phyloP scores from a whole-genome alignment of 2,113 vertebrate genomes.

The Lampris megalopsis region DNA sequence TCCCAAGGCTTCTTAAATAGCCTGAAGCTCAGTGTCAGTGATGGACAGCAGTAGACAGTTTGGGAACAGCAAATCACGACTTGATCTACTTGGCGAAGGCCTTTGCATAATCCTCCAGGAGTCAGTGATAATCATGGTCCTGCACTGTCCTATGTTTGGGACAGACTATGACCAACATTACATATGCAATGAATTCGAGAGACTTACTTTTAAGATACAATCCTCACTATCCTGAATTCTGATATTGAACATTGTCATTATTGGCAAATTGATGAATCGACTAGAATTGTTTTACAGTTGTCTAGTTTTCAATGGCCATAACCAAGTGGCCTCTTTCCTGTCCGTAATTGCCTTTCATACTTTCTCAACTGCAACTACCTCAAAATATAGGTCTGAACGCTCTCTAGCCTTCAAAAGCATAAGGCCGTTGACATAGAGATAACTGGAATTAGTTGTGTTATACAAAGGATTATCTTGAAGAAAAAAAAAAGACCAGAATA shows the following conservation, averaged over 20 bases:
- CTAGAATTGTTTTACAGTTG: constrained; percentile 32
- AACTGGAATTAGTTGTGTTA: too few species aligned
- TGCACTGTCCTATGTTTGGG: constrained; percentile 5
- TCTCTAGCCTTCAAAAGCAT: background rate
- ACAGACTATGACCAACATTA: constrained; percentile 8
- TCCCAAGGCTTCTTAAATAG: background rate
- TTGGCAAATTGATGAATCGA: constrained; percentile 34
- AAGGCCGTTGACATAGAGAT: background rate
- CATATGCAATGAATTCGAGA: background rate
- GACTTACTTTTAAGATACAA: constrained; percentile 11
- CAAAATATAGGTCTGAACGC: too few species aligned
- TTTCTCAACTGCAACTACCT: background rate
- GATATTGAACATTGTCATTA: background rate
- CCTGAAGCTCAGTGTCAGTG: constrained; percentile 31
- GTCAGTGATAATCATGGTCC: constrained; percentile 41
- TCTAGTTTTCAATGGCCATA: constrained; percentile 25
- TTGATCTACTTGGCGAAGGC: constrained; percentile 63
- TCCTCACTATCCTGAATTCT: background rate
- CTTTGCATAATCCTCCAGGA: constrained; percentile 59
- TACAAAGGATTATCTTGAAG: too few species aligned
- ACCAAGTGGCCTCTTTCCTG: background rate
- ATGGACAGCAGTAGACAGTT: constrained; percentile 30
- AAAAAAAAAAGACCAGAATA: background rate
- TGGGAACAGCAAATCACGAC: constrained; percentile 56
- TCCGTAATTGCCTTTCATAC: background rate